phyloP scores from a whole-genome alignment of 2,113 vertebrate genomes.

The Dasypus novemcinctus region DNA sequence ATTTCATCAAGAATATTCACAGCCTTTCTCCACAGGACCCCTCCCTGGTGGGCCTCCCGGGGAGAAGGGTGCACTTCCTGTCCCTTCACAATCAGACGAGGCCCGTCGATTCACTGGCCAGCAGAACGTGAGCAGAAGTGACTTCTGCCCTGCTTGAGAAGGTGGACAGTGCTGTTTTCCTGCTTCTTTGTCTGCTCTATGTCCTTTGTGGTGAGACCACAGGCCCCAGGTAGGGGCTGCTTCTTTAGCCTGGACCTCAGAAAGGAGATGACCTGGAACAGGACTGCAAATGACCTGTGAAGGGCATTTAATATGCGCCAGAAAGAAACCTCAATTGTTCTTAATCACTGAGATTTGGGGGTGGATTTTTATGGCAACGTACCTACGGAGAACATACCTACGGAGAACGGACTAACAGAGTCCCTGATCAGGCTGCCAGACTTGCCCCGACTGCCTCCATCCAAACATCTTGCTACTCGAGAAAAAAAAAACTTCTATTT shows the following conservation, averaged over 20 bases:
- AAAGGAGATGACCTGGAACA: neutral
- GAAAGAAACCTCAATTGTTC: neutral
- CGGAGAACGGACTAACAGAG: neutral
- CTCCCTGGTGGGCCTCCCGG: neutral
- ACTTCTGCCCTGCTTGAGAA: neutral
- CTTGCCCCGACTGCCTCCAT: neutral
- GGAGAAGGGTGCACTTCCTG: neutral
- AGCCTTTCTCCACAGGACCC: neutral
- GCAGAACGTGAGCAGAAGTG: neutral
- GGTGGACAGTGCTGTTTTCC: neutral
- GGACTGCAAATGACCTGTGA: neutral
- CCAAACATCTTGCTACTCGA: neutral
- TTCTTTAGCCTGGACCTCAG: neutral
- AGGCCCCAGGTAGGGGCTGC: neutral
- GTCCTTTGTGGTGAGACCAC: neutral
- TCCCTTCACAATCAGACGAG: neutral
- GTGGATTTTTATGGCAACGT: neutral
- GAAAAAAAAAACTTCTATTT: neutral
- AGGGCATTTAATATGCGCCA: neutral
- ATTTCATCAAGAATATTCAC: neutral
- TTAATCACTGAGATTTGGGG: neutral
- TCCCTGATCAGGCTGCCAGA: neutral
- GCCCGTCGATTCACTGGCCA: neutral
- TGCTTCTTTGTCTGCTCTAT: neutral
- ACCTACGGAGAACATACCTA: neutral